Percentiles rank a stretch among this genome's conserved stretches.
These are phyloP conservation scores for Lochmaea capreae DNA, from an alignment of 2,888 invertebrate genomes.

Conservation along the genomic window DNA sequence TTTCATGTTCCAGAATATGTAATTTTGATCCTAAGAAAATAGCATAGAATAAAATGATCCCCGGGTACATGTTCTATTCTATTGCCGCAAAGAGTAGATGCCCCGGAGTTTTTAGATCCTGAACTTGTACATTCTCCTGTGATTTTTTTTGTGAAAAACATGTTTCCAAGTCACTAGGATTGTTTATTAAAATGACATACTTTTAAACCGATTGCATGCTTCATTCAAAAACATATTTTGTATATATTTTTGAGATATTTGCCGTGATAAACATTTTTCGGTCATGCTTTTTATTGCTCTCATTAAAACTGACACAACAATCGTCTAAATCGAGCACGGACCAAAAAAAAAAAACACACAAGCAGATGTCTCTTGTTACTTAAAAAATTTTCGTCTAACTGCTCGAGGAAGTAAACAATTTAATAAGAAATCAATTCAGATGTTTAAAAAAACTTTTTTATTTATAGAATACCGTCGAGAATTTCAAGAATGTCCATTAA, in stretches of 20 bases:
- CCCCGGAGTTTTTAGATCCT: no score
- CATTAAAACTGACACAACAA: conserved; percentile 4
- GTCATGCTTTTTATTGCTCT: not conserved
- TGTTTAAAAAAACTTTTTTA: not conserved
- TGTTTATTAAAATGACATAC: not conserved
- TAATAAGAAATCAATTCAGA: not conserved
- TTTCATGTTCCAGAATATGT: no score
- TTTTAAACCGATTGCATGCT: not conserved
- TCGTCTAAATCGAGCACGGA: not conserved
- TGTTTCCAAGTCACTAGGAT: no score
- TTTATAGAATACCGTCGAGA: not conserved
- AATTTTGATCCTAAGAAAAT: no score
- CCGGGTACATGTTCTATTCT: no score
- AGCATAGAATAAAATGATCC: no score
- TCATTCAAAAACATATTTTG: not conserved
- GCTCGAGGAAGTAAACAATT: conserved; percentile 4
- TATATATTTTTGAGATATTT: conserved; percentile 1
- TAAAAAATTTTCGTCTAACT: not conserved
- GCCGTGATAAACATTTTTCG: not conserved
- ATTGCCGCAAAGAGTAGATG: no score
- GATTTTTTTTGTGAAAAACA: no score
- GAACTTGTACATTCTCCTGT: no score
- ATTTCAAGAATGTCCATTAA: conserved; percentile 2
- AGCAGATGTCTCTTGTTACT: conserved; percentile 8
- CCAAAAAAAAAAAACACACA: not conserved